These are phyloP conservation scores for Drosophila rubida DNA, from an alignment of 2,888 invertebrate species.

Conservation along the genomic window DNA sequence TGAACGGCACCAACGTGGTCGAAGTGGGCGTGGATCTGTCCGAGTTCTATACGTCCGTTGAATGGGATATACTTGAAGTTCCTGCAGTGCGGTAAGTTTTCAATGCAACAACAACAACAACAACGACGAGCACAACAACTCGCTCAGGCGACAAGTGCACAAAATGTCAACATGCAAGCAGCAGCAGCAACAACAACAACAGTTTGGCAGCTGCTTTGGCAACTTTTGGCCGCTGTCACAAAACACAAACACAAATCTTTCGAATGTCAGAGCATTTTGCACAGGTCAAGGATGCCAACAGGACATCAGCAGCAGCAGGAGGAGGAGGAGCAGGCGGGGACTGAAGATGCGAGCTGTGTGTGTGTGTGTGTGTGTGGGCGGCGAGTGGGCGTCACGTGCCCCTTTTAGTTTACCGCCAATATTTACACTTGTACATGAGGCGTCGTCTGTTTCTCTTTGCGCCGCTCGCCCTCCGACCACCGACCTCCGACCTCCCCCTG, in stretches of 20 bases:
- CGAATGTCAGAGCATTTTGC: constrained; percentile 59
- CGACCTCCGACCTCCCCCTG: background rate
- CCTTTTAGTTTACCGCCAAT: constrained; percentile 54
- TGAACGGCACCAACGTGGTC: constrained; percentile 94
- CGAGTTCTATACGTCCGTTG: constrained; percentile 99
- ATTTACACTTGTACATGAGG: constrained; percentile 58
- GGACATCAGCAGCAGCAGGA: constrained; percentile 24
- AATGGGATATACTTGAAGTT: constrained; percentile 99
- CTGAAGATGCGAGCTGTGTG: constrained; percentile 28
- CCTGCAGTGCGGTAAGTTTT: constrained; percentile 92
- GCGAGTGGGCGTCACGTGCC: constrained; percentile 3
- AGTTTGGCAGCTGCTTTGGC: constrained; percentile 73
- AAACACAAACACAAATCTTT: constrained; percentile 76
- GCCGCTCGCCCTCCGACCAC: constrained; percentile 2
- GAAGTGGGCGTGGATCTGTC: constrained; percentile 98
- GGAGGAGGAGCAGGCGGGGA: background rate
- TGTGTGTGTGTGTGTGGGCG: constrained; percentile 13
- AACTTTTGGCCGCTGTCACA: constrained; percentile 76
- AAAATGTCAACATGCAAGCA: constrained; percentile 2
- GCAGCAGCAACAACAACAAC: constrained; percentile 24
- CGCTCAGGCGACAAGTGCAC: constrained; percentile 1
- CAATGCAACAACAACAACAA: constrained; percentile 22
- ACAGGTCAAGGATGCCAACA: constrained; percentile 71
- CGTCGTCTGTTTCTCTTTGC: constrained; percentile 29
- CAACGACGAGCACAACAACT: constrained; percentile 1